Percentiles rank a stretch among this genome's conserved stretches.
Evolutionary conservation across 2,113 vertebrate species (phyloP).

Genomic region (Esox niger): DNA sequence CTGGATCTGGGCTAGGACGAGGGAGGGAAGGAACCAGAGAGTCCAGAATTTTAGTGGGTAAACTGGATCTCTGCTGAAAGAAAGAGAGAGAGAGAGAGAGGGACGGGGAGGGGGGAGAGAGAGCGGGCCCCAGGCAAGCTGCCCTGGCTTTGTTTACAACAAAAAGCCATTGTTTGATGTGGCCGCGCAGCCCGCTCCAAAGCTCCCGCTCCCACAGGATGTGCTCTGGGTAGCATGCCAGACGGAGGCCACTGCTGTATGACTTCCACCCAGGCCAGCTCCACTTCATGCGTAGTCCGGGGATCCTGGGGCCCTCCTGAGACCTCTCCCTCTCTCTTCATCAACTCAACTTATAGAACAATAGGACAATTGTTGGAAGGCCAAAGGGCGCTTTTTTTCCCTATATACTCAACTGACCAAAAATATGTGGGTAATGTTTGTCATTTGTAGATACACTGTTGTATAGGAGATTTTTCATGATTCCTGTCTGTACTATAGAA

Average conservation of each 20-base stretch:
- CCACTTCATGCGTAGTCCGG: slow-evolving; percentile 37
- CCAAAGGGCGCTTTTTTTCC: slow-evolving; percentile 29
- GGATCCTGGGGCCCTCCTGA: slow-evolving; percentile 44
- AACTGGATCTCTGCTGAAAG: slow-evolving; percentile 50
- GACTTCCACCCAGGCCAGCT: slow-evolving; percentile 57
- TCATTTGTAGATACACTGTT: slow-evolving; percentile 5
- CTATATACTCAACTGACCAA: slow-evolving; percentile 18
- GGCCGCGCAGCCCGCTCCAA: slow-evolving; percentile 69
- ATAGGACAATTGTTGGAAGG: slow-evolving; percentile 35
- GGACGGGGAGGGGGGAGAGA: slow-evolving; percentile 44
- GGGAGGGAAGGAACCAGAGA: too few species aligned
- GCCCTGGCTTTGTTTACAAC: slow-evolving; percentile 80
- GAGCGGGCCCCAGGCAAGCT: slow-evolving; percentile 69
- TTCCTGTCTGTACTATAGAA: background rate
- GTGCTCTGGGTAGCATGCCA: slow-evolving; percentile 75
- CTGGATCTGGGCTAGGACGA: too few species aligned
- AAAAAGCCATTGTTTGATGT: slow-evolving; percentile 82
- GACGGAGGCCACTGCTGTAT: slow-evolving; percentile 69
- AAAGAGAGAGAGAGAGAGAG: slow-evolving; percentile 37
- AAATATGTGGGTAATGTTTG: slow-evolving; percentile 28
- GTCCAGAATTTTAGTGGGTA: slow-evolving; percentile 60
- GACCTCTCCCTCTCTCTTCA: slow-evolving; percentile 27
- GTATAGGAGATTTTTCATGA: background rate
- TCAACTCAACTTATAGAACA: slow-evolving; percentile 51
- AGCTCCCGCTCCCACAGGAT: slow-evolving; percentile 77